These are phyloP conservation scores for Protonibea diacanthus DNA, from an alignment of 2,797 vertebrate species.

Conservation along the genomic window DNA sequence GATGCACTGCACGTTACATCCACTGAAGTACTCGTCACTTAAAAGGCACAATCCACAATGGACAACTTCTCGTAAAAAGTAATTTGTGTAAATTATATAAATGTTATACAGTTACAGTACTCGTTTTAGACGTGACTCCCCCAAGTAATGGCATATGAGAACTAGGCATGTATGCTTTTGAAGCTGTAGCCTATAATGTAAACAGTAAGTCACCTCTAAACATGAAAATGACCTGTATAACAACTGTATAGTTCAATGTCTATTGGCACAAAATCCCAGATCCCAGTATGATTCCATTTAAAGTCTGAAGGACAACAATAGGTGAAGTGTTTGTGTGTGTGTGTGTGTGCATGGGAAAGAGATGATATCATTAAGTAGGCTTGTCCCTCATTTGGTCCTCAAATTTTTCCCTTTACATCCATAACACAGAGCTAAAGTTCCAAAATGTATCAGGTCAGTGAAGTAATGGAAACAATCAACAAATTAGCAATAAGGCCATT, in stretches of 20 bases:
- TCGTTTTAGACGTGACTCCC: constrained; percentile 18
- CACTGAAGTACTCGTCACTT: constrained; percentile 55
- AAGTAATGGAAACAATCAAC: constrained; percentile 40
- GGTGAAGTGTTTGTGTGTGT: background rate
- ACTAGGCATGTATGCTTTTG: constrained; percentile 28
- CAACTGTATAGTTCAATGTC: constrained; percentile 7
- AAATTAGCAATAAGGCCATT: constrained; percentile 38
- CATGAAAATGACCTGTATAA: constrained; percentile 14
- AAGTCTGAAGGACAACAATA: constrained; percentile 17
- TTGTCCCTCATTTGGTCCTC: constrained; percentile 40
- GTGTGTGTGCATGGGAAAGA: background rate
- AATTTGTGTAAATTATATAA: constrained; percentile 56
- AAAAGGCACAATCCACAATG: constrained; percentile 71
- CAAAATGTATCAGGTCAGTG: constrained; percentile 49
- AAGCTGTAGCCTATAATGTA: constrained; percentile 39
- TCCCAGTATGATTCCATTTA: constrained; percentile 13
- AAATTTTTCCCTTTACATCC: constrained; percentile 43
- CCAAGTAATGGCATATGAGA: constrained; percentile 14
- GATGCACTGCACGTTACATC: constrained; percentile 62
- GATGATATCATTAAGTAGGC: constrained; percentile 5
- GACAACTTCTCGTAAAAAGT: constrained; percentile 32
- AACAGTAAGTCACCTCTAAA: constrained; percentile 44
- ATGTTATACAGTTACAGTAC: constrained; percentile 35
- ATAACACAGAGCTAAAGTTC: constrained; percentile 45
- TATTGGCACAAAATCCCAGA: constrained; percentile 28